Base-by-base conservation (phyloP, 2,888 invertebrate genomes). In the Cryptosula pallasiana region DNA sequence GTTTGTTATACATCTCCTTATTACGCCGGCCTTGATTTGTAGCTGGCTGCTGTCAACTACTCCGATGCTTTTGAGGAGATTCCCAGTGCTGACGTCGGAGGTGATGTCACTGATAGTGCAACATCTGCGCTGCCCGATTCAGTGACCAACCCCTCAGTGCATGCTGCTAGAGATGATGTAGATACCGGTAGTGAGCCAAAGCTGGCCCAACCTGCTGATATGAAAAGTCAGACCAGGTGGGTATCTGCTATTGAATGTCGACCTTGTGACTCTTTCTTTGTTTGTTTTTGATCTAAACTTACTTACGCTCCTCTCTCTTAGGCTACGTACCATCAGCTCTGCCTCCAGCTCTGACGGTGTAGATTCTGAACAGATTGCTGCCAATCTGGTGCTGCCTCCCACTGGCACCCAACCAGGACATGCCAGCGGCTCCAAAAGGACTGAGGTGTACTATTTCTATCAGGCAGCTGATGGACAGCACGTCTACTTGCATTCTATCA, bases 401-500 rank as follows among this genome's bases (percentile, higher is more conserved):
- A 63, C 63, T 13, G 63, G 63, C 5, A 63, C 63, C 32, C 63
- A 63, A 32, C 63, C 63, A 16, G 63, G 29, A 16, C 63, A 32
- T 5, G 27, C 63, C 27, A 63, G 29, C 32, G 63, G 63, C 32
- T 63, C 63, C 32, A 63, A 63, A 25, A 70, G 55, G 36, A 70
- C 70, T 5, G 70, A 70, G 23, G 70, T 70, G 3, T 70, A 70
- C 55, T 70, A 70, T 29, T 70, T 70, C 55, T 70, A 70, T 36
- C 70, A 70, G 70, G 36, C 94, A 76, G 88, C 89, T 58, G 94
- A 95, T 84, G 96, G 96, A 0, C 95, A 95, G 84, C 92, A 94
- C 83, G 89, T 96, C 72, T 98, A 93, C 84, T 87, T 97, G 74
- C 92, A 95, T 85, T 91, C 93, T 20, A 85, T 97, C 78, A 97